Evolutionary conservation across 2,888 invertebrate genomes (phyloP).

Genomic region (Nemotelus nigrinus): DNA sequence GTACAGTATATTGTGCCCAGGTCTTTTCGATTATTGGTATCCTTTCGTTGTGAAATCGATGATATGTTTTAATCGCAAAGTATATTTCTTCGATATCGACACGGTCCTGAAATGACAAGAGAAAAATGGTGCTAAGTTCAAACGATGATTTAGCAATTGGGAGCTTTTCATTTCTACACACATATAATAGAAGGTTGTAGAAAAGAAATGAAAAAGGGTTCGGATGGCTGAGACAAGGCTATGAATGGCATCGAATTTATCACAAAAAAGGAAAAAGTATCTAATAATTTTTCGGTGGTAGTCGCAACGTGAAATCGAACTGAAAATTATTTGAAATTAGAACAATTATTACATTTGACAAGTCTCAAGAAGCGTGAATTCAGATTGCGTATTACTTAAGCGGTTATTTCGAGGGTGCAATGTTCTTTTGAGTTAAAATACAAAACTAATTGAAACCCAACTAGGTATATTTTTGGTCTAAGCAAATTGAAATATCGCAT

Average conservation of each 20-base stretch:
- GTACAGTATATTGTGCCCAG: slow-evolving; percentile 79
- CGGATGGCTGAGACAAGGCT: neutral
- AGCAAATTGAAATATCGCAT: no score
- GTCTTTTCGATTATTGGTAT: slow-evolving; percentile 82
- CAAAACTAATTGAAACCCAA: no score
- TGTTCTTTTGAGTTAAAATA: no score
- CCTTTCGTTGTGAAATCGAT: slow-evolving; percentile 81
- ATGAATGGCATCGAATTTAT: slow-evolving; percentile 19
- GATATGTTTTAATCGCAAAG: slow-evolving; percentile 91
- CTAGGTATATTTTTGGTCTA: no score
- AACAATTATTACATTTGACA: no score
- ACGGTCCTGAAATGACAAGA: slow-evolving; percentile 52
- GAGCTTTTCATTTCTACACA: neutral
- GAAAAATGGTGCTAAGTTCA: slow-evolving; percentile 6
- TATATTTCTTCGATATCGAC: slow-evolving; percentile 56
- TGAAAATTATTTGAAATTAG: no score
- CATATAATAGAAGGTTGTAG: neutral
- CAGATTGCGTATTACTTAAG: no score
- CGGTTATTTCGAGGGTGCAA: no score
- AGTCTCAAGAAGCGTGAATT: no score
- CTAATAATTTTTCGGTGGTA: no score
- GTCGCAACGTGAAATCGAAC: no score
- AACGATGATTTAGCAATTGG: slow-evolving; percentile 28
- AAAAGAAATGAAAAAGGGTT: slow-evolving; percentile 1
- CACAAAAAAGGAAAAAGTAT: neutral